Evolutionary conservation across 2,797 vertebrate species (phyloP).

Genomic region (Pipistrellus pipistrellus): DNA sequence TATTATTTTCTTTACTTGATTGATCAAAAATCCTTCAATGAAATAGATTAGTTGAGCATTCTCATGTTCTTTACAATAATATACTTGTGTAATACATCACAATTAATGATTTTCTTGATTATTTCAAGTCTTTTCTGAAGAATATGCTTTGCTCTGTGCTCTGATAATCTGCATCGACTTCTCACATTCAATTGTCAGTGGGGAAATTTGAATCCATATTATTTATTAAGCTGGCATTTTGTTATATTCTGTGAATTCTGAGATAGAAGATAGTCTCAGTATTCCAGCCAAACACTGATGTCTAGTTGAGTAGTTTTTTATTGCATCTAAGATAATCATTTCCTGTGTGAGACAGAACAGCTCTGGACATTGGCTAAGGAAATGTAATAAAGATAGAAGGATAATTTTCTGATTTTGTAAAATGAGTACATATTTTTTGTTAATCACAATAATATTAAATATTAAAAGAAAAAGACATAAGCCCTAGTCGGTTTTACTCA

Average conservation of each 20-base stretch:
- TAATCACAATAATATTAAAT: not conserved
- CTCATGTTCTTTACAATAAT: not conserved
- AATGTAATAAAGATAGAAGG: not conserved
- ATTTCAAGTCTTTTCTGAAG: conserved; percentile 47
- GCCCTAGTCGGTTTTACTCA: no score
- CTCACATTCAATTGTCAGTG: not conserved
- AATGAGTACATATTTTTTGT: not conserved
- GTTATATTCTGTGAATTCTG: not conserved
- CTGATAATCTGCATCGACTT: not conserved
- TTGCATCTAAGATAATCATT: not conserved
- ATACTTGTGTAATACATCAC: conserved; percentile 18
- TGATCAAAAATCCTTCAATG: not conserved
- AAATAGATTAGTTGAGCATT: not conserved
- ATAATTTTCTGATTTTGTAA: conserved; percentile 3
- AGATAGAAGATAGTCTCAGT: not conserved
- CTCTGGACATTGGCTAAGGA: not conserved
- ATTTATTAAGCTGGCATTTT: conserved; percentile 11
- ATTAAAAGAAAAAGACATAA: not conserved
- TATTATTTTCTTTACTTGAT: conserved; percentile 31
- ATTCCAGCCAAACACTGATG: not conserved
- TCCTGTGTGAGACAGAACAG: not conserved
- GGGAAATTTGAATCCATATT: not conserved
- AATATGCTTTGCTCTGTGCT: not conserved
- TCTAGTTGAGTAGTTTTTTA: not conserved
- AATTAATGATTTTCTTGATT: conserved; percentile 29